Conservation (phyloP, 2,113 vertebrate genomes). For the Harpagus bidentatus region DNA sequence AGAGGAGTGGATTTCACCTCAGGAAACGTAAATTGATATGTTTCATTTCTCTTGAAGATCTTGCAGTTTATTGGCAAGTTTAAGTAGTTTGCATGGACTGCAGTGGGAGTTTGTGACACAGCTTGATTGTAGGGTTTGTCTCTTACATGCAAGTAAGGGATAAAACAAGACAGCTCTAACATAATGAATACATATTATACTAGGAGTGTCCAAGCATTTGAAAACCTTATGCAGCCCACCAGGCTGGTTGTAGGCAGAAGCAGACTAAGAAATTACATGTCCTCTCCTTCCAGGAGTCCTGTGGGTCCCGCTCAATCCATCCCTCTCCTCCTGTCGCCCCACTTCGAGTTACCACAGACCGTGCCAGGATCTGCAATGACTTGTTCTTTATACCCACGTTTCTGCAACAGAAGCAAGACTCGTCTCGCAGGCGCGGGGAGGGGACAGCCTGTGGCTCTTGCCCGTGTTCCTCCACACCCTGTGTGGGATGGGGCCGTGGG, state of each 20-base stretch:
- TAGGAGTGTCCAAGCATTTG: not conserved
- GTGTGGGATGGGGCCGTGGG: fast-evolving
- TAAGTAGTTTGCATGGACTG: not conserved
- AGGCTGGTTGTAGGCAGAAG: not conserved
- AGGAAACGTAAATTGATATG: not conserved
- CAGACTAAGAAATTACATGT: not conserved
- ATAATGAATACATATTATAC: not conserved
- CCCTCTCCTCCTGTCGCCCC: not conserved
- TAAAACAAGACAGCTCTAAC: not conserved
- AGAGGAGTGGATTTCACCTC: not conserved
- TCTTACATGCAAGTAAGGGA: not conserved
- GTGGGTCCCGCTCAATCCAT: not conserved
- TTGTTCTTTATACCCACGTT: not conserved
- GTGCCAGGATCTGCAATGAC: not conserved
- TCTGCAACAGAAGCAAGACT: not conserved
- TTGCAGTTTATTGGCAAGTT: not conserved
- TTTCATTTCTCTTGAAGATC: not conserved
- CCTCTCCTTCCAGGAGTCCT: not conserved
- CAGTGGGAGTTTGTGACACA: not conserved
- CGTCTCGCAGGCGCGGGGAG: not conserved
- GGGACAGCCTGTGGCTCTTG: not conserved
- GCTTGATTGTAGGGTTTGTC: not conserved
- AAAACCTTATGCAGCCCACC: not conserved
- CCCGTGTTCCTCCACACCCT: not conserved
- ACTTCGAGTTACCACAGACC: not conserved